Percentiles rank a stretch among this genome's conserved stretches.
phyloP scores from a whole-genome alignment of 2,797 vertebrate species.

The Sebastes vulpes region DNA sequence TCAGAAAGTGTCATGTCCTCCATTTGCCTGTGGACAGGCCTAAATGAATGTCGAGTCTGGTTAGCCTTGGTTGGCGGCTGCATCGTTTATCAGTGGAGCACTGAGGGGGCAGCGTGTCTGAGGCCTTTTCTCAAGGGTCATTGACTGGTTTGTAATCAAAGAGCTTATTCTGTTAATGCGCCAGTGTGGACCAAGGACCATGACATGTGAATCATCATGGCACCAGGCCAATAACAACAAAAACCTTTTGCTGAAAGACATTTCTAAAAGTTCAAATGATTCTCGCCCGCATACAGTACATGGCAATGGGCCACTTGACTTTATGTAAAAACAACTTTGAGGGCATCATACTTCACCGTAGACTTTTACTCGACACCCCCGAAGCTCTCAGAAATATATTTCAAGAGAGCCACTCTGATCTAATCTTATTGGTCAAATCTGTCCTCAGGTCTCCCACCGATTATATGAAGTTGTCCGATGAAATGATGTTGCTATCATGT shows the following conservation, averaged over 20 bases:
- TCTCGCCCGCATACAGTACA: not conserved
- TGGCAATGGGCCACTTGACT: not conserved
- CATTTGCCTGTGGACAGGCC: constrained; percentile 79
- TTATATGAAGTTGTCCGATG: not conserved
- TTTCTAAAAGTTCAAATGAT: not conserved
- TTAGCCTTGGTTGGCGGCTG: constrained; percentile 43
- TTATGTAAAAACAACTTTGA: not conserved
- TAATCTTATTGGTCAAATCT: not conserved
- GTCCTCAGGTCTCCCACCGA: not conserved
- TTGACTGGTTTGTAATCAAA: constrained; percentile 63
- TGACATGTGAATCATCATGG: constrained; percentile 20
- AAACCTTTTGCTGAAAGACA: not conserved
- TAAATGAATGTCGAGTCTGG: constrained; percentile 73
- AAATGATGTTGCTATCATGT: not conserved
- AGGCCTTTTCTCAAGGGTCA: constrained; percentile 51
- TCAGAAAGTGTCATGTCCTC: constrained; percentile 82
- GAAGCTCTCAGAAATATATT: not conserved
- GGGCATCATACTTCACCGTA: not conserved
- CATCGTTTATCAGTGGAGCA: constrained; percentile 68
- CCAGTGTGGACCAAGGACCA: constrained; percentile 4
- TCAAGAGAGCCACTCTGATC: not conserved
- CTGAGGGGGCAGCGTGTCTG: constrained; percentile 34
- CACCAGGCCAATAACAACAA: not conserved
- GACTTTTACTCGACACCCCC: not conserved
- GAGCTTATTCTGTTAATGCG: constrained; percentile 55